These are phyloP conservation scores for Teleogryllus occipitalis DNA, from an alignment of 1,140 invertebrate genomes.

Conservation along the genomic window DNA sequence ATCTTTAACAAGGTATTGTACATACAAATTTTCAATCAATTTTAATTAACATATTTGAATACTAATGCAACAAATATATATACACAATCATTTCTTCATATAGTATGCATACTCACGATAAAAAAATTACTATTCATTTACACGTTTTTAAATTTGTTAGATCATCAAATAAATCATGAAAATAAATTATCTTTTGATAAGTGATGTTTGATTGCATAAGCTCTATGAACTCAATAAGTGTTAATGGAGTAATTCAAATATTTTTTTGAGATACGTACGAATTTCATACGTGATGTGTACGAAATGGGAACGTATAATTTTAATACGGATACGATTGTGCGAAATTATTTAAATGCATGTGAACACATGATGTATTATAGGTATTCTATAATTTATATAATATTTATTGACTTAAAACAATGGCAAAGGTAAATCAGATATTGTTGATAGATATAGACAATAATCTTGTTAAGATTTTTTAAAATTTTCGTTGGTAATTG, in stretches of 20 bases:
- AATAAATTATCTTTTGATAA: background rate
- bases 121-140: background rate
- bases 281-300: slow-evolving; percentile 11
- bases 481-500: background rate
- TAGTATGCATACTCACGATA: background rate
- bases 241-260: background rate
- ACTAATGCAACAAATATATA: background rate
- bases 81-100: background rate
- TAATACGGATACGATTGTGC: background rate
- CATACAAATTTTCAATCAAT: background rate
- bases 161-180: background rate
- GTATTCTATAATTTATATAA: slow-evolving; percentile 8
- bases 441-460: slow-evolving; percentile 18
- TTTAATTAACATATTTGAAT: background rate
- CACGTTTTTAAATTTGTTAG: background rate
- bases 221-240: background rate
- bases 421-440: background rate
- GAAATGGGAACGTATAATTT: slow-evolving; percentile 10
- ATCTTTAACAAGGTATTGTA: background rate
- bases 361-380: background rate
- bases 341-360: background rate
- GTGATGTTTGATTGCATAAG: background rate
- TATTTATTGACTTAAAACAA: slow-evolving; percentile 8
- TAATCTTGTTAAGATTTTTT: slow-evolving; percentile 14
- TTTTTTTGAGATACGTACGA: background rate